Evolutionary conservation across 2,888 invertebrate species (phyloP), one percentile per base, ranked within the genome.

Genomic region (Nomada hirtipes): DNA sequence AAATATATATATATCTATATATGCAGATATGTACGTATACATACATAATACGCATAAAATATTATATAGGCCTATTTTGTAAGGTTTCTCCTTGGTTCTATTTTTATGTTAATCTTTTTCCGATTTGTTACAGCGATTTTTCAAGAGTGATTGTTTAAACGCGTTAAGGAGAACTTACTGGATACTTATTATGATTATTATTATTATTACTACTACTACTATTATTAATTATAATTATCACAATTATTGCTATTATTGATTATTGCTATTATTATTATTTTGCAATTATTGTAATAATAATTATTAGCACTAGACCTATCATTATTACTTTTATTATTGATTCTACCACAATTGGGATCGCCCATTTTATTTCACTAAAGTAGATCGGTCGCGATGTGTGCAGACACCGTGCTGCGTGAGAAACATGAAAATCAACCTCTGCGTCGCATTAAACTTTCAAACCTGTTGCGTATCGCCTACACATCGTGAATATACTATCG

Each of bases 101-200:
- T 89, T 88, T 87, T 90, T 89, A 86, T 88, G 90, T 85, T 85
- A 87, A 89, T 89, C 82, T 87, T 86, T 59, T 53, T 68, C 76
- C 83, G 84, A 83, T 87, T 82, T 91, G 86, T 89, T 89, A 88
- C 85, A 80, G 88, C 86, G 86, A 86, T 88, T 90, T 90, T 86
- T 59, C 81, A 78, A 74, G 90, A 90, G 89, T 89, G 89, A 89
- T 91, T 92, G 93, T 93, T 92, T 90, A 91, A 91, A 92, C 91
- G 90, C 89, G 90, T 93, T 91, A 89, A 91, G 90, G 91, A 91
- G 89, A 87, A 91, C 89, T 90, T 90, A 90, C 86, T 86, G 86
- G 89, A 88, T 90, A 90, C 88, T 88, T 90, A 89, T 86, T 84
- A 88, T 87, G 79, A 78, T 85, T 76, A 84, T 84, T 84, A 86